phyloP scores from a whole-genome alignment of 2,797 vertebrate species.

The Amblyopsis hoosieri region DNA sequence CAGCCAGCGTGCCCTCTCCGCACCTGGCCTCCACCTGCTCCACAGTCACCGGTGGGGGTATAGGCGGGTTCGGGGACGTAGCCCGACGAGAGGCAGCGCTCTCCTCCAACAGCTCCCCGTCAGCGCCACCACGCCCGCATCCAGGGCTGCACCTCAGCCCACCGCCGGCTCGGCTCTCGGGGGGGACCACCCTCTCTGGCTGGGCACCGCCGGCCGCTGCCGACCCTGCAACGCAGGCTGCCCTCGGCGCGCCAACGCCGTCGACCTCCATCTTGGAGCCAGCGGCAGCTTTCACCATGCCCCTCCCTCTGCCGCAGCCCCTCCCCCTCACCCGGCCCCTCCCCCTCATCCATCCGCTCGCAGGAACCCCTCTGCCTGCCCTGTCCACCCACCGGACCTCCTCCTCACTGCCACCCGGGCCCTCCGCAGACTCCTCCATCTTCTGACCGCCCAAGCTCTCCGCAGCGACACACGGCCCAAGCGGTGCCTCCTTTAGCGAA shows the following conservation, averaged over 20 bases:
- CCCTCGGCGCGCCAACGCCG: slow-evolving; percentile 15
- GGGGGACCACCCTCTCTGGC: slow-evolving; percentile 10
- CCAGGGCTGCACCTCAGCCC: slow-evolving; percentile 42
- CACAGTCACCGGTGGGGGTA: slow-evolving; percentile 31
- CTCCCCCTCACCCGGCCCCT: neutral
- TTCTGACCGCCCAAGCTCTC: slow-evolving; percentile 21
- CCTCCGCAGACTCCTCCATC: slow-evolving; percentile 20
- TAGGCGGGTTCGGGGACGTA: neutral
- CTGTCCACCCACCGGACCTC: slow-evolving; percentile 19
- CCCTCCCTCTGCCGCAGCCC: neutral
- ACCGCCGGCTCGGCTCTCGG: slow-evolving; percentile 21
- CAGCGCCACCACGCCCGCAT: slow-evolving; percentile 16
- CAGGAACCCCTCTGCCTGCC: slow-evolving; percentile 1
- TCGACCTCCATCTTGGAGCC: slow-evolving; percentile 25
- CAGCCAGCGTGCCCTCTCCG: slow-evolving; percentile 33
- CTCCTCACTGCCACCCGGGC: neutral
- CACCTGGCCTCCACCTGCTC: slow-evolving; percentile 14
- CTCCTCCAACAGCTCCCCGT: slow-evolving; percentile 19
- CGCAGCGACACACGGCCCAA: slow-evolving; percentile 22
- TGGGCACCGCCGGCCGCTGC: neutral
- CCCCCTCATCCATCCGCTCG: slow-evolving; percentile 15
- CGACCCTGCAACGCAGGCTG: neutral
- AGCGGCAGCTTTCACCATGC: neutral
- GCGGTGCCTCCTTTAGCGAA: slow-evolving; percentile 36
- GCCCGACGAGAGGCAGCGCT: neutral